Conservation (phyloP, 2,888 invertebrate species). For the Luperina nickerlii region DNA sequence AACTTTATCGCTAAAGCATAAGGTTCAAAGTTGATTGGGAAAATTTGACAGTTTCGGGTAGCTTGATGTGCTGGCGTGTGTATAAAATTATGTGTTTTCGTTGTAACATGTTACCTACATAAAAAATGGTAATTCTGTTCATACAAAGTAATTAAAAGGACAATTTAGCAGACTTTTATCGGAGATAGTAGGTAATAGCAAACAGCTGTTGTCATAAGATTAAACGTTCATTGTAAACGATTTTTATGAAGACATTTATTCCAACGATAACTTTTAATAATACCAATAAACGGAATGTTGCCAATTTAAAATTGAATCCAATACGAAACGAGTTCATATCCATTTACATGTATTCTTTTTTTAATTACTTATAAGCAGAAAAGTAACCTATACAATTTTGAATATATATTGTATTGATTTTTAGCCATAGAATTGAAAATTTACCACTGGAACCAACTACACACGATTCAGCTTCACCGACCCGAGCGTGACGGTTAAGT, state of each 20-base stretch:
- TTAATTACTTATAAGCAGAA: not conserved
- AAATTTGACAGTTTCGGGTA: too few relatives aligned
- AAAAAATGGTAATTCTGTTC: not conserved
- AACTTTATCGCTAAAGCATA: too few relatives aligned
- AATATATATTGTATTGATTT: not conserved
- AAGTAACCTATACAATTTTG: not conserved
- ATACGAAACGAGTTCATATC: conserved; percentile 14
- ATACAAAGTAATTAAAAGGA: not conserved
- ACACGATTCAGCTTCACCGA: not conserved
- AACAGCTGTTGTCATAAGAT: conserved; percentile 1
- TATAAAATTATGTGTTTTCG: too few relatives aligned
- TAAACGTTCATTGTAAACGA: not conserved
- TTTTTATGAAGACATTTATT: conserved; percentile 20
- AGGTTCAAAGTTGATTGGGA: too few relatives aligned
- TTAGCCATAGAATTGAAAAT: not conserved
- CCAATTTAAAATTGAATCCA: conserved; percentile 7
- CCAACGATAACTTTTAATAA: conserved; percentile 6
- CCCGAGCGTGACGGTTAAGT: not conserved
- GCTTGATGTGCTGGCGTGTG: too few relatives aligned
- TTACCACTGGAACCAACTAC: not conserved
- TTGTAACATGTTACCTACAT: not conserved
- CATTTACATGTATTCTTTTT: conserved; percentile 29
- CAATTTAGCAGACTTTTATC: not conserved
- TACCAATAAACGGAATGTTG: conserved; percentile 16
- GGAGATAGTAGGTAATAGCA: not conserved